phyloP scores from a whole-genome alignment of 2,888 invertebrate species.

The Melanostoma mellinum region DNA sequence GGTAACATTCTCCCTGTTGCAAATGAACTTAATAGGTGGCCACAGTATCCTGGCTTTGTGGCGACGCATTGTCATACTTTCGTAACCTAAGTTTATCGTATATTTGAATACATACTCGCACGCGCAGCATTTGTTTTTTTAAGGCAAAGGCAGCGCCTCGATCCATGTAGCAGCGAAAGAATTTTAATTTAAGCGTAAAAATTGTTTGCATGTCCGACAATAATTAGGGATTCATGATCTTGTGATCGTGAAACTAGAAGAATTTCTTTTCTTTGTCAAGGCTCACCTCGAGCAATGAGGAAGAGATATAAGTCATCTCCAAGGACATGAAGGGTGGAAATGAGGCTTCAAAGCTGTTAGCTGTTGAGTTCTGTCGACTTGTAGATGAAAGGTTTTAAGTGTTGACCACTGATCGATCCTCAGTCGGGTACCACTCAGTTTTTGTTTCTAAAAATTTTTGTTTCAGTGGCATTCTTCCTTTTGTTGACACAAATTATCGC shows the following conservation, averaged over 20 bases:
- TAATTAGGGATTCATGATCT: slow-evolving; percentile 21
- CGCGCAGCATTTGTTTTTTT: slow-evolving; percentile 6
- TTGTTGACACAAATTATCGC: too few relatives aligned
- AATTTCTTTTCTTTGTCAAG: neutral
- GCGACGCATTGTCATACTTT: slow-evolving; percentile 15
- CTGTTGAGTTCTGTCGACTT: too few relatives aligned
- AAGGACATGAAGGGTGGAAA: too few relatives aligned
- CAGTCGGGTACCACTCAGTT: too few relatives aligned
- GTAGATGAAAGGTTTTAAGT: too few relatives aligned
- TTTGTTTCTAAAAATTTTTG: too few relatives aligned
- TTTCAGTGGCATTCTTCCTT: too few relatives aligned
- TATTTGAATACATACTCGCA: slow-evolving; percentile 26
- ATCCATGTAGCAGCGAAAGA: slow-evolving; percentile 34
- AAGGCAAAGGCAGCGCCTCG: slow-evolving; percentile 13
- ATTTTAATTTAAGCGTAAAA: slow-evolving; percentile 58
- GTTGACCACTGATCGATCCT: too few relatives aligned
- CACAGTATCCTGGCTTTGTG: slow-evolving; percentile 19
- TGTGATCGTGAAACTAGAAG: neutral
- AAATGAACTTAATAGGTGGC: slow-evolving; percentile 10
- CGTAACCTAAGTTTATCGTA: slow-evolving; percentile 6
- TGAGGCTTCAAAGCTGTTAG: too few relatives aligned
- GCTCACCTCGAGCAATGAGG: slow-evolving; percentile 5
- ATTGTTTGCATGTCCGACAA: slow-evolving; percentile 29
- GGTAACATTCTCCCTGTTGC: slow-evolving; percentile 8
- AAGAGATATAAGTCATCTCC: neutral